These are phyloP conservation scores for Nomada hirtipes DNA, from an alignment of 2,888 invertebrate genomes.

Conservation along the genomic window DNA sequence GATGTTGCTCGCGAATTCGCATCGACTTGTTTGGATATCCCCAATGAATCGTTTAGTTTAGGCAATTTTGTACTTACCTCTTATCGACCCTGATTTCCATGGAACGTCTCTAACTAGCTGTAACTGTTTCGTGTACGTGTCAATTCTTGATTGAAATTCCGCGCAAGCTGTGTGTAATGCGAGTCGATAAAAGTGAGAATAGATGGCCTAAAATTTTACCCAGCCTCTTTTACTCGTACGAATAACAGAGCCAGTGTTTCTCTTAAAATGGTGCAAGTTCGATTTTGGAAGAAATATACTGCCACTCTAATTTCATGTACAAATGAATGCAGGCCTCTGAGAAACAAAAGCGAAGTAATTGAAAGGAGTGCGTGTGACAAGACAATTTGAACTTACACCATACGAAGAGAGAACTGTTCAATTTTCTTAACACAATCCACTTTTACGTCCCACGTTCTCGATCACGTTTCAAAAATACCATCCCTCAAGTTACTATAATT, in stretches of 20 bases:
- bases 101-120: slow-evolving; percentile 56
- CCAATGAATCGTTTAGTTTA: slow-evolving; percentile 69
- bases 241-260: not conserved
- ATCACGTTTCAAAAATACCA: not conserved
- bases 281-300: no score
- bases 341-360: no score
- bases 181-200: slow-evolving; percentile 70
- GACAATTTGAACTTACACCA: no score
- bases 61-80: slow-evolving; percentile 82
- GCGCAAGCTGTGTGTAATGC: slow-evolving; percentile 58
- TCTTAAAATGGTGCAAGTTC: no score
- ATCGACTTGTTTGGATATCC: slow-evolving; percentile 31
- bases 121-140: slow-evolving; percentile 59
- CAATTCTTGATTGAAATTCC: slow-evolving; percentile 35
- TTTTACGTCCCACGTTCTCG: not conserved
- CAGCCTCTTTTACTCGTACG: slow-evolving; percentile 20
- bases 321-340: no score
- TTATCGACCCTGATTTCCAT: slow-evolving; percentile 59
- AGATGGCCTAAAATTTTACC: slow-evolving; percentile 71
- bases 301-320: no score
- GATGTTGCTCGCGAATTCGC: not conserved
- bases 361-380: no score
- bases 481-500: not conserved
- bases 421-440: not conserved
- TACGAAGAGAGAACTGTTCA: no score